Conservation (phyloP, 2,113 vertebrate genomes). For the Rhinolophus ferrumequinum region DNA sequence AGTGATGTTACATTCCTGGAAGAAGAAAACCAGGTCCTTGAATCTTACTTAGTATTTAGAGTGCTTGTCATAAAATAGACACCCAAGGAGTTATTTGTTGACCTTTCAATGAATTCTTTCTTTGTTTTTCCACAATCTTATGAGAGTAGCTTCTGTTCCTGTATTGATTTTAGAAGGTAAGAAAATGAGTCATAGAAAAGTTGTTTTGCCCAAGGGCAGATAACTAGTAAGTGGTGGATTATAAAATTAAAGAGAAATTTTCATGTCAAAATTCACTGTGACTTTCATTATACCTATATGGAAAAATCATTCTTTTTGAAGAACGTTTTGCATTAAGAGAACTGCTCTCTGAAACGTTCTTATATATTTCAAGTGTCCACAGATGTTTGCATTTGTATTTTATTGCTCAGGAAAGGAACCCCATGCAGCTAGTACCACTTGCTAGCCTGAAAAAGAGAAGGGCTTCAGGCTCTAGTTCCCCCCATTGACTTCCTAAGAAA, state of each 20-base stretch:
- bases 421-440: not conserved
- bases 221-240: not conserved
- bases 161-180: not conserved
- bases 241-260: not conserved
- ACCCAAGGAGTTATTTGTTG: not conserved
- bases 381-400: not conserved
- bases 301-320: constrained; percentile 20
- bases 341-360: not conserved
- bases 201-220: not conserved
- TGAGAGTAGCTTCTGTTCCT: not conserved
- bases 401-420: not conserved
- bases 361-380: not conserved
- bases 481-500: not conserved
- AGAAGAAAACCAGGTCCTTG: not conserved
- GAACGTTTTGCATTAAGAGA: not conserved
- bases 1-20: not conserved
- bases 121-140: not conserved
- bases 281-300: not conserved
- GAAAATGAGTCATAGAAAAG: not conserved
- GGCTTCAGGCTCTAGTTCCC: not conserved
- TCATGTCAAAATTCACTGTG: not conserved
- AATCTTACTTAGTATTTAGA: not conserved
- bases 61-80: not conserved
- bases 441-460: not conserved
- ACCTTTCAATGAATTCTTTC: not conserved